These are phyloP conservation scores for Laticauda colubrina DNA, from an alignment of 2,113 vertebrate genomes.

Conservation along the genomic window DNA sequence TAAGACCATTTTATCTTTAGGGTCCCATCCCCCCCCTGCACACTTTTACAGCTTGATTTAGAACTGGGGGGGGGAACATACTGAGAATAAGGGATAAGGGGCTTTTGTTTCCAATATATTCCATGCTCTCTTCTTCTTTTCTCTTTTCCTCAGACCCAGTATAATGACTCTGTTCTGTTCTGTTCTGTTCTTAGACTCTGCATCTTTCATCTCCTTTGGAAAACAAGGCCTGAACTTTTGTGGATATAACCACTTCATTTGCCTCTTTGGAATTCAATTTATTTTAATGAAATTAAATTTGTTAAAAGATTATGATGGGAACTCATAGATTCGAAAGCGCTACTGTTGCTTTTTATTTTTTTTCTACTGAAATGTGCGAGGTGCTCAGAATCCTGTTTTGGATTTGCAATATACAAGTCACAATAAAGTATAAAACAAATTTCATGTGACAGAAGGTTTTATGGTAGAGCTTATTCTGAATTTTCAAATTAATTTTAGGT, in stretches of 20 bases:
- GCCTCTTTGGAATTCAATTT: not conserved
- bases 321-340: not conserved
- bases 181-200: not conserved
- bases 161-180: not conserved
- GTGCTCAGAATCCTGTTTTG: not conserved
- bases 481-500: not conserved
- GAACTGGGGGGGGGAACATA: not conserved
- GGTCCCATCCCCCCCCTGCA: fast-evolving
- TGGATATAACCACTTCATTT: not conserved
- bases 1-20: not conserved
- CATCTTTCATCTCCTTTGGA: not conserved
- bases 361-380: not conserved
- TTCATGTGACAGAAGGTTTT: not conserved
- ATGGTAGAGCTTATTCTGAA: not conserved
- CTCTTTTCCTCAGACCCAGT: not conserved
- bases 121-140: not conserved
- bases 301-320: not conserved
- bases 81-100: not conserved
- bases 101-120: not conserved
- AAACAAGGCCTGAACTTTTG: not conserved
- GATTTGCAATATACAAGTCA: not conserved
- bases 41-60: not conserved
- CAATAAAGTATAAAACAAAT: not conserved
- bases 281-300: not conserved
- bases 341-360: not conserved